phyloP scores from a whole-genome alignment of 1,140 invertebrate genomes.

The Scaptomyza montana region DNA sequence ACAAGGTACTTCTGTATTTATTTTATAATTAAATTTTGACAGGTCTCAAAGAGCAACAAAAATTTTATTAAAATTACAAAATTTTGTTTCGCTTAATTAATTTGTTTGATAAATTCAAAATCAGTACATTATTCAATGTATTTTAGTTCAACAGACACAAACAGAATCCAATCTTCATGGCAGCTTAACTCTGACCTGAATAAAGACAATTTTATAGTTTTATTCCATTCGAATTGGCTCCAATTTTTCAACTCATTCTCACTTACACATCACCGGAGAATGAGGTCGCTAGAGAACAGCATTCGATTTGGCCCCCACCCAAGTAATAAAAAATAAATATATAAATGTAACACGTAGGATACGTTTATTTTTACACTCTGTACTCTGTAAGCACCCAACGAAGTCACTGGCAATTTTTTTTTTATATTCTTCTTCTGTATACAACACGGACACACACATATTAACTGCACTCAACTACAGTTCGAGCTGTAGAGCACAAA shows the following conservation, averaged over 20 bases:
- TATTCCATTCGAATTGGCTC: slow-evolving; percentile 31
- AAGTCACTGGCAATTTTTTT: background rate
- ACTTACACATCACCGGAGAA: slow-evolving; percentile 34
- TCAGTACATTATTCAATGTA: background rate
- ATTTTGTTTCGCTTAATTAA: slow-evolving; percentile 22
- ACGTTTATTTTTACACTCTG: slow-evolving; percentile 5
- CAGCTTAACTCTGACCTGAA: slow-evolving; percentile 9
- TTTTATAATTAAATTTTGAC: slow-evolving; percentile 22
- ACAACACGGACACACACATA: slow-evolving; percentile 19
- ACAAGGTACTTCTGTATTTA: slow-evolving; percentile 44
- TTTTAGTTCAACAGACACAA: background rate
- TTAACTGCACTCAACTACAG: slow-evolving; percentile 21
- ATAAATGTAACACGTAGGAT: background rate
- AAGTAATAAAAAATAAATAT: slow-evolving; percentile 1
- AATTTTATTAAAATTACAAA: slow-evolving; percentile 19
- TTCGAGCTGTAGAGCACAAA: slow-evolving; percentile 23
- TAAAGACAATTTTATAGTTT: slow-evolving; percentile 10
- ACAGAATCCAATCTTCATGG: background rate
- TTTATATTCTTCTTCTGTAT: background rate
- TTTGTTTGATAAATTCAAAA: slow-evolving; percentile 2
- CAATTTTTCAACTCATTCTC: slow-evolving; percentile 27
- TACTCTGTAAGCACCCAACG: slow-evolving; percentile 1
- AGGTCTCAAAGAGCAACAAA: slow-evolving; percentile 10
- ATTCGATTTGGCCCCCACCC: slow-evolving; percentile 34
- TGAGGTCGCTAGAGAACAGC: slow-evolving; percentile 34